Evolutionary conservation across 64 coral and sea anemone species (phyloP).

Genomic region (Hydrozoanthus tunicans): DNA sequence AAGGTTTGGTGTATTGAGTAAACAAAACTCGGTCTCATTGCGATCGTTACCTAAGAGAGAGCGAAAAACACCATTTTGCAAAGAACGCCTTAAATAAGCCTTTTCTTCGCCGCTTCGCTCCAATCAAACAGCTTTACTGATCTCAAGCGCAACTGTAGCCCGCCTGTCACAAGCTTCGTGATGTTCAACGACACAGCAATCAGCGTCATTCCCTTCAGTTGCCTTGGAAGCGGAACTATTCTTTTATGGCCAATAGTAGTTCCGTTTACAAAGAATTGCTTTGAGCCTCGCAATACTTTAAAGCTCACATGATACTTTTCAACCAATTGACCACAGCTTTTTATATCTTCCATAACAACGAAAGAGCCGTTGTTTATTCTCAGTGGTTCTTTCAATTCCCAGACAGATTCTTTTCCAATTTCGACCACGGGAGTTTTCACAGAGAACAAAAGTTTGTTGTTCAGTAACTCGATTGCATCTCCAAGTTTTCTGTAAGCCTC

Average conservation of each 20-base stretch:
- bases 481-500: conserved; percentile 56
- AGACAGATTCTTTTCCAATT: conserved; percentile 19
- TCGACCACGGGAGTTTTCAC: conserved; percentile 18
- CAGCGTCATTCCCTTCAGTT: background rate
- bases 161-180: conserved; percentile 50
- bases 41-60: no score
- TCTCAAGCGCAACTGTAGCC: conserved; percentile 8
- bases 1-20: no score
- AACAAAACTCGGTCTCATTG: no score
- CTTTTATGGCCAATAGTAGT: conserved; percentile 60
- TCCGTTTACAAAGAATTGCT: background rate
- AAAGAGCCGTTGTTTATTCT: conserved; percentile 46
- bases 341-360: conserved; percentile 65
- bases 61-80: no score
- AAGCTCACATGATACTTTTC: conserved; percentile 26
- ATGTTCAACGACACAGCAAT: conserved; percentile 17
- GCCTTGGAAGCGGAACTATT: conserved; percentile 49
- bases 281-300: background rate
- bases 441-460: conserved; percentile 18
- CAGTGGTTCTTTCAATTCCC: conserved; percentile 15
- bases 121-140: conserved; percentile 55
- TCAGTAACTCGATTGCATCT: conserved; percentile 16
- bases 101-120: conserved; percentile 32
- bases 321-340: conserved; percentile 40
- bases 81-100: background rate